A percentile compares a stretch with the other conserved stretches of the same genome.
These are phyloP conservation scores for Drosophila willistoni DNA, from an alignment of 1,140 invertebrate genomes.

Conservation along the genomic window DNA sequence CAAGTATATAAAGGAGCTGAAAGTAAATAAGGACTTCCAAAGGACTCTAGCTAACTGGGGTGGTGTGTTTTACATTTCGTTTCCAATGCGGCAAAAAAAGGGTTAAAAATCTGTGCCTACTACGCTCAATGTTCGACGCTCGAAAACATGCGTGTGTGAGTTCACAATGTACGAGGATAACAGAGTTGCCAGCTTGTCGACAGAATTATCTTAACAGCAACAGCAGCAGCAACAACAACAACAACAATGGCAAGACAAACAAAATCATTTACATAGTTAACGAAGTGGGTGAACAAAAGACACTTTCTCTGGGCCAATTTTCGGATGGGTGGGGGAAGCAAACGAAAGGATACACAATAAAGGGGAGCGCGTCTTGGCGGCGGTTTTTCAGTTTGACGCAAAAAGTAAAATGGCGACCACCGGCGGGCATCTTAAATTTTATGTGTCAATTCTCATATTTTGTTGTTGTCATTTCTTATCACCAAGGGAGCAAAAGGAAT, in stretches of 20 bases:
- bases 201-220: conserved; percentile 46
- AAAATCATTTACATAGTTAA: conserved; percentile 80
- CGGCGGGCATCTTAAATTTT: conserved; percentile 48
- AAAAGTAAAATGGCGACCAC: conserved; percentile 64
- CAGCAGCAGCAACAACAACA: background rate
- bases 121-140: conserved; percentile 3
- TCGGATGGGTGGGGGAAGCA: background rate
- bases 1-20: conserved; percentile 30
- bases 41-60: conserved; percentile 31
- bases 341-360: background rate
- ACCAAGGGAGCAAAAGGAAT: background rate
- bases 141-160: conserved; percentile 60
- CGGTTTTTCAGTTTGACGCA: conserved; percentile 31
- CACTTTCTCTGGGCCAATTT: conserved; percentile 1
- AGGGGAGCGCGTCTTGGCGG: too few relatives aligned
- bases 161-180: conserved; percentile 22
- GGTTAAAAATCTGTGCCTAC: conserved; percentile 77
- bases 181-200: conserved; percentile 71
- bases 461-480: conserved; percentile 55
- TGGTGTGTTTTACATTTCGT: conserved; percentile 4
- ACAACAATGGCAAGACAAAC: conserved; percentile 64
- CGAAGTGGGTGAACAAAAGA: conserved; percentile 71
- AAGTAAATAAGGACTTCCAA: conserved; percentile 40
- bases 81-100: conserved; percentile 45
- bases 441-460: conserved; percentile 60